Conservation (phyloP, 2,113 vertebrate species). For the Muntiacus muntjak region DNA sequence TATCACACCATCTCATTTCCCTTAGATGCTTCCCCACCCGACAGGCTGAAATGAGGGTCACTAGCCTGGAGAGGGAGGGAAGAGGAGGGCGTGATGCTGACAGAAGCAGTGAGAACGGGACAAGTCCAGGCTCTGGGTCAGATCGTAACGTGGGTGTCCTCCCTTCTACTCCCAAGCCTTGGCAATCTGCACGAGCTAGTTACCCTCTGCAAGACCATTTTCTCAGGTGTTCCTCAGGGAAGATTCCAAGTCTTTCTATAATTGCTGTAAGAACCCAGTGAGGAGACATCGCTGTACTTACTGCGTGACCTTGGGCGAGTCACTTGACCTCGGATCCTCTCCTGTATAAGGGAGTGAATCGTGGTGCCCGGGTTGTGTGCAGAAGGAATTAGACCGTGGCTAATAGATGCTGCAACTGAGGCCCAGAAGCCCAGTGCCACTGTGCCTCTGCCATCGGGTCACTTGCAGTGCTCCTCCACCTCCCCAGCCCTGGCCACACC, state of each 20-base stretch:
- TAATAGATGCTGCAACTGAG: not conserved
- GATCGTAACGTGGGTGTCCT: not conserved
- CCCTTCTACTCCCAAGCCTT: not conserved
- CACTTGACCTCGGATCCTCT: not conserved
- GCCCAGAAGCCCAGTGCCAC: not conserved
- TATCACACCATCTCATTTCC: not conserved
- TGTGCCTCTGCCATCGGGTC: not conserved
- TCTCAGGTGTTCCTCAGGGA: not conserved
- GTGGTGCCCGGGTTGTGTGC: accelerated
- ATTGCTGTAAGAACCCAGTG: not conserved
- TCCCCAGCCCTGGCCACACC: not conserved
- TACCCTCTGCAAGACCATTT: not conserved
- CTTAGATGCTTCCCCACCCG: accelerated
- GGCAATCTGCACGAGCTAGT: not conserved
- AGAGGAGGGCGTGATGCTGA: no score
- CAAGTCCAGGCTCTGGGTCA: not conserved
- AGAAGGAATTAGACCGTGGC: not conserved
- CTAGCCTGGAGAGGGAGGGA: not conserved
- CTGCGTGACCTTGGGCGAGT: not conserved
- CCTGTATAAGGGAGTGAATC: not conserved
- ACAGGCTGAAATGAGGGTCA: not conserved
- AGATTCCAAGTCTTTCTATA: not conserved
- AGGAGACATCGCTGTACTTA: not conserved
- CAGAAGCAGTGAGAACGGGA: accelerated
- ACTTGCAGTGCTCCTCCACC: accelerated